A percentile compares a stretch with the other conserved stretches of the same genome.
These are phyloP conservation scores for Anaspis maculata DNA, from an alignment of 2,888 invertebrate species.

Conservation along the genomic window DNA sequence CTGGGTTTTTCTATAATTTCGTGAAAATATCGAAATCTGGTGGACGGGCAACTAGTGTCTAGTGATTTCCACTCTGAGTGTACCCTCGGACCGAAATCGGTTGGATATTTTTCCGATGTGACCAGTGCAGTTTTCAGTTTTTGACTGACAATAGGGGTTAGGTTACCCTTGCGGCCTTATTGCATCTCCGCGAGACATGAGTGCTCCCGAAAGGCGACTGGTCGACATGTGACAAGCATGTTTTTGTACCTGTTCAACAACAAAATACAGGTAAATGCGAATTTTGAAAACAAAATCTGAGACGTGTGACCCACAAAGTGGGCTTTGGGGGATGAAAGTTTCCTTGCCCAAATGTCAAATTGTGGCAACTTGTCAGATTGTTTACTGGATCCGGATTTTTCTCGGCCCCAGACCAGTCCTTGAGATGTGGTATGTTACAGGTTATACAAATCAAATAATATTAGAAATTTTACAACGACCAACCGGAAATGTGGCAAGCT, in stretches of 20 bases:
- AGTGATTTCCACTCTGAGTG: conserved; percentile 16
- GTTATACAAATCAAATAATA: conserved; percentile 6
- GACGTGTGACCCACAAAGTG: conserved; percentile 28
- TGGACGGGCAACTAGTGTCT: conserved; percentile 18
- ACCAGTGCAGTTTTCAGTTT: conserved; percentile 17
- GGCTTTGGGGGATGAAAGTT: conserved; percentile 20
- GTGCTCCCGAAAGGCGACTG: conserved; percentile 26
- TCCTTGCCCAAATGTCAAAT: no score
- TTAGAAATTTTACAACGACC: conserved; percentile 13
- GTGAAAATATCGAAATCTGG: conserved; percentile 31
- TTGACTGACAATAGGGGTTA: conserved; percentile 40
- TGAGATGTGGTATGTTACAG: no score
- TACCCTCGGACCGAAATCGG: conserved; percentile 10
- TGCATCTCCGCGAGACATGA: conserved; percentile 27
- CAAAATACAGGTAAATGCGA: conserved; percentile 25
- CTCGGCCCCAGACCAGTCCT: no score
- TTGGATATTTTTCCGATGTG: conserved; percentile 17
- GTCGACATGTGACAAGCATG: conserved; percentile 29
- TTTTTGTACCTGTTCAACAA: conserved; percentile 21
- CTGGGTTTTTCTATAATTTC: conserved; percentile 44
- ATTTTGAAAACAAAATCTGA: no score
- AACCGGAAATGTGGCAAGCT: conserved; percentile 37
- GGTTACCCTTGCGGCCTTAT: conserved; percentile 43
- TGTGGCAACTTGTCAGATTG: conserved; percentile 11
- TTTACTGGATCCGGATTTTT: no score